Base-by-base conservation (phyloP, 1,140 invertebrate species). In the Lordiphosa stackelbergi region DNA sequence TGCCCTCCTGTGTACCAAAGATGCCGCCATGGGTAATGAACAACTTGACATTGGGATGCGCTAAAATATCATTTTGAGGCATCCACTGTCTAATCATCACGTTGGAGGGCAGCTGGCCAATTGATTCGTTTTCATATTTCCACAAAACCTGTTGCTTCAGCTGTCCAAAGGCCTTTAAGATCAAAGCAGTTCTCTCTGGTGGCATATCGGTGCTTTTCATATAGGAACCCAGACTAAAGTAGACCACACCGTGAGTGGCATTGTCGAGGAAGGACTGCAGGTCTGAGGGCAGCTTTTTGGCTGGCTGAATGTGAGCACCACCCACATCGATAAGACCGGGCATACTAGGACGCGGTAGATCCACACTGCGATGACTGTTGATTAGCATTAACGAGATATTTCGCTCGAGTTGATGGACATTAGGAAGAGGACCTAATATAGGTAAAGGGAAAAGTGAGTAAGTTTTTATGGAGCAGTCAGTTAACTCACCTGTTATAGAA, bases 21-120 rank as follows among this genome's bases (percentile, higher is more conserved):
- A 93, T 73, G 22, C 93, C 93, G 13, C 92, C 92, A 62, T 93
- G 92, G 1, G 91, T 91, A 49, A 93, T 89, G 65, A 94, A 93
- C 2, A 90, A 70, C 53, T 88, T 89, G 8, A 91, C 86, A 64
- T 90, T 90, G 3, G 88, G 89, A 85, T 91, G 90, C 3, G 89
- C 90, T 49, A 88, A 35, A 12, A 88, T 87, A 19, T 88, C 86
- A 42, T 81, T 90, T 86, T 94, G 93, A n/a, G 93, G 93, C 64
- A 92, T 87, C 93, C 93, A 94, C 64, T 90, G 88, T 45, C 89
- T 72, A 19, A 91, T 89, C 85, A 90, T 89, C 22, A 93, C 89
- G 85, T 93, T 93, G 13, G 75, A 22, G 9, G 91, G 89, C 55
- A 90, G 38, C 22, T 87, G 68, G 0, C 87, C 68, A 54, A 89